phyloP scores from a whole-genome alignment of 2,888 invertebrate species.

The Tenthredo livida region DNA sequence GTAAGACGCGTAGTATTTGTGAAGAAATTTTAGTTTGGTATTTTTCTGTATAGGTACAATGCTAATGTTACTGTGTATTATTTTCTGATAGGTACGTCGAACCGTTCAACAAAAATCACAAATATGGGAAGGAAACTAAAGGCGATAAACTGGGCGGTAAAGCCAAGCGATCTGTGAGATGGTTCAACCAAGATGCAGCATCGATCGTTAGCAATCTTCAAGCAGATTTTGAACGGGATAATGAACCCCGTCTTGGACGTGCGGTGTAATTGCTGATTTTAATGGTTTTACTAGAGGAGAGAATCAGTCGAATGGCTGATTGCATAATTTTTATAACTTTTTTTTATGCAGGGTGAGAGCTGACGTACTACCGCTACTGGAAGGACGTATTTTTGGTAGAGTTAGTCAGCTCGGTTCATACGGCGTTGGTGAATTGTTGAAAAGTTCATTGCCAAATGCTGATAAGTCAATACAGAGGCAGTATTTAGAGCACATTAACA shows the following conservation, averaged over 20 bases:
- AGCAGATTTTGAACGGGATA: conserved; percentile 62
- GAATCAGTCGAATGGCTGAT: neutral
- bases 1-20: conserved; percentile 62
- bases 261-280: conserved; percentile 19
- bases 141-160: conserved; percentile 55
- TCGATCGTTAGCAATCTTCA: conserved; percentile 60
- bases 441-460: conserved; percentile 42
- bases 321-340: neutral
- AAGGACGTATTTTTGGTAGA: conserved; percentile 44
- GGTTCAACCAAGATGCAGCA: conserved; percentile 59
- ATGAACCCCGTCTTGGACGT: conserved; percentile 51
- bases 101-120: conserved; percentile 59
- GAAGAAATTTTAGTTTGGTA: neutral
- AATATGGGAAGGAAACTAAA: conserved; percentile 60
- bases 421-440: conserved; percentile 54
- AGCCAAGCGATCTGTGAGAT: conserved; percentile 61
- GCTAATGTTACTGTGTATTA: neutral
- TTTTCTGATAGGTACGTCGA: conserved; percentile 62
- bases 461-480: conserved; percentile 53
- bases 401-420: conserved; percentile 10
- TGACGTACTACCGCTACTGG: conserved; percentile 9
- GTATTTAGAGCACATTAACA: conserved; percentile 60
- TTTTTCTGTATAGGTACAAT: neutral
- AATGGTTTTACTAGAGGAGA: neutral
- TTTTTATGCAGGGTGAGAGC: conserved; percentile 54